A percentile compares a stretch with the other conserved stretches of the same genome.
phyloP scores from a whole-genome alignment of 2,113 vertebrate species.

The Gobiocypris rarus region DNA sequence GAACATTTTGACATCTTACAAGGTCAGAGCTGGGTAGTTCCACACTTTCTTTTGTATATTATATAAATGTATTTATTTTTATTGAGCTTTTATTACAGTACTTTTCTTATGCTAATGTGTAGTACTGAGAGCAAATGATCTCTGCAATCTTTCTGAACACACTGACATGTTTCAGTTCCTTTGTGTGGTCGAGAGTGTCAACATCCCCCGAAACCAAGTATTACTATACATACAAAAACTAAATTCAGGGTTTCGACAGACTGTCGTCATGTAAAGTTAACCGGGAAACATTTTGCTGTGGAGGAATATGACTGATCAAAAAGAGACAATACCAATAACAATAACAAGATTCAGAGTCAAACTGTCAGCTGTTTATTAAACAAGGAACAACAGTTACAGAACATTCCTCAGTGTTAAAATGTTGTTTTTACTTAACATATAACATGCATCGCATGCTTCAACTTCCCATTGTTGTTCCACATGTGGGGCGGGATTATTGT shows the following conservation, averaged over 20 bases:
- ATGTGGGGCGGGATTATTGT: neutral
- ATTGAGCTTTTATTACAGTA: neutral
- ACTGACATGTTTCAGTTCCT: conserved; percentile 58
- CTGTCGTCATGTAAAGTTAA: neutral
- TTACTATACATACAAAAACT: neutral
- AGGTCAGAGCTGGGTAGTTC: neutral
- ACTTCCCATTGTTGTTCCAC: neutral
- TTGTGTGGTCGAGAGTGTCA: conserved; percentile 40
- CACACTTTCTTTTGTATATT: neutral
- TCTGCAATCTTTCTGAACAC: neutral
- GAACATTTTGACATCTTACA: neutral
- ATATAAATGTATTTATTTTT: no score
- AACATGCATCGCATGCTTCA: neutral
- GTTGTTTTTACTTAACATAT: neutral
- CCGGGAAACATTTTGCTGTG: neutral
- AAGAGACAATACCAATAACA: neutral
- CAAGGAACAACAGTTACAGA: neutral
- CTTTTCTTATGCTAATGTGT: neutral
- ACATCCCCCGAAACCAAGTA: conserved; percentile 43
- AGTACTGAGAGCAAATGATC: neutral
- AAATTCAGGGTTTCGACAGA: conserved; percentile 14
- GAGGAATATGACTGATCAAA: neutral
- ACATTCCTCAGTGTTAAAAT: no score
- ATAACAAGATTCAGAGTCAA: neutral
- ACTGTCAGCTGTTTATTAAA: neutral